Base-by-base conservation (phyloP, 2,113 vertebrate genomes). In the Callithrix jacchus region DNA sequence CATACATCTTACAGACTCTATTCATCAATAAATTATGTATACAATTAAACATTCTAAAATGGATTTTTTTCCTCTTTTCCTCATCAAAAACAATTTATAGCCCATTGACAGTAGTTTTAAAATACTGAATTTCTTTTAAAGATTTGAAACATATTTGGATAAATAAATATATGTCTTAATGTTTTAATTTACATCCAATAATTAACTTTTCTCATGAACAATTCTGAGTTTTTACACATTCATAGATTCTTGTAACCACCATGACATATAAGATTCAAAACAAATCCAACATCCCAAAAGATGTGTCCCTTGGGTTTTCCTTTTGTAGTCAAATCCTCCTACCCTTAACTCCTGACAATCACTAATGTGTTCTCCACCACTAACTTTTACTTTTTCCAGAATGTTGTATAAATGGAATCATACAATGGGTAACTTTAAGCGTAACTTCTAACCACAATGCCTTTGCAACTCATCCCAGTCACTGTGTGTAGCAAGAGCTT, bases 1-100 rank as follows among this genome's bases (percentile, higher is more conserved):
- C 91, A 42, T 96, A 94, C 93, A 92, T 58, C 54, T 64, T 76
- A 89, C 52, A 82, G 76, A 94, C 68, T 90, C 88, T 85, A 84
- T 87, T 97, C 81, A 94, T 86, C 93, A 93, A 96, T 97, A 94
- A 96, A 93, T 93, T 45, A 76, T 70, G 54, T 91, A 47, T 89
- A 66, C 47, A 94, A 95, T 94, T 92, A 98, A 94, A 71, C 77
- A 70, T 94, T 96, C 49, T 74, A 90, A 90, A 93, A 64, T 42
- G 70, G 66, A 49, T 42, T 77, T 74, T 52, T 94, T 64, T 27
- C n/a, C 42, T 47, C 12, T 68, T 40, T 83, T 85, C 40, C 58
- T 42, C 18, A 40, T 79, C 95, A 83, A n/a, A 74, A 87, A 66
- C 47, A 45, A 74, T 40, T 56, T 92, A 70, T 42, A 87, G 17